Conservation (phyloP, 2,113 vertebrate species). For the Abramis brama region DNA sequence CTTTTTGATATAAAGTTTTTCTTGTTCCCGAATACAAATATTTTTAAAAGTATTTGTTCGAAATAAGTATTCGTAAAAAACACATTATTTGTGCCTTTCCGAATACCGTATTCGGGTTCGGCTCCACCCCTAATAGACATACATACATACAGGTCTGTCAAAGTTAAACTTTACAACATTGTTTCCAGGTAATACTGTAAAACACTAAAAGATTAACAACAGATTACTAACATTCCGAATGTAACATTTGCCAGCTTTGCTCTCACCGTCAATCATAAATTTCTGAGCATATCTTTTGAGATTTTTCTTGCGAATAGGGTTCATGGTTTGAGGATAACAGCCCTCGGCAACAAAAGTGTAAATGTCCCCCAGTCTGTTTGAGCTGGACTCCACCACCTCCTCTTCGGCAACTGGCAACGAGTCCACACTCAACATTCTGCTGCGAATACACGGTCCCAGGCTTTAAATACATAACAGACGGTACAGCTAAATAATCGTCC, state of each 20-base stretch:
- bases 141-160: not conserved
- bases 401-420: slow-evolving; percentile 84
- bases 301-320: slow-evolving; percentile 85
- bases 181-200: not conserved
- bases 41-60: no score
- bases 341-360: slow-evolving; percentile 86
- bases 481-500: not conserved
- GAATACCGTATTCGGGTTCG: no score
- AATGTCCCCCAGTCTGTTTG: slow-evolving; percentile 82
- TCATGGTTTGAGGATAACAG: slow-evolving; percentile 83
- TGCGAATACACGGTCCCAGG: not conserved
- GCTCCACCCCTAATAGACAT: no score
- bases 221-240: not conserved
- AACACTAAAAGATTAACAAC: not conserved
- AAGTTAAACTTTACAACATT: not conserved
- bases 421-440: slow-evolving; percentile 77
- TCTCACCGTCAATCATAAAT: slow-evolving; percentile 82
- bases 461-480: not conserved
- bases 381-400: slow-evolving; percentile 84
- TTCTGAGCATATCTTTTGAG: slow-evolving; percentile 87
- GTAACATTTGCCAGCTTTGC: not conserved
- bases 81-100: no score
- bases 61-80: no score
- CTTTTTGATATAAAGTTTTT: no score
- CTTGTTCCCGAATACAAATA: no score